Evolutionary conservation across 2,113 vertebrate genomes (phyloP), one percentile per base, ranked within the genome.

Genomic region (Atrichornis clamosus): DNA sequence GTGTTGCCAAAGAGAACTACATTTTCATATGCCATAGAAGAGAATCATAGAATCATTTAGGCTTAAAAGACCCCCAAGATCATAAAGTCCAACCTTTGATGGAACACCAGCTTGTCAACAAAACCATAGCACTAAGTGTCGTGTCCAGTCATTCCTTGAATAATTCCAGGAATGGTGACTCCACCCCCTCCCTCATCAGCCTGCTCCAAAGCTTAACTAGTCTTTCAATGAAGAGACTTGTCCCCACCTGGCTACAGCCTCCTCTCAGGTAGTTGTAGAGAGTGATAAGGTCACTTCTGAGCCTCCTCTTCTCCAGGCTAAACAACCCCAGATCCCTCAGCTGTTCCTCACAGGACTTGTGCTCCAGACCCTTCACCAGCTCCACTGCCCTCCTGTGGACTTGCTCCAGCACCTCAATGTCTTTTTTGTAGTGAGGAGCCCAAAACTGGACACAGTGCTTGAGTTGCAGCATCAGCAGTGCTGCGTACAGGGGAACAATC

Each of bases 291-390:
- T 42, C 26, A 72, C 4, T 17, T 6, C 26, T 0, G 0, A 49
- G 21, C 14, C 42, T 49, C 32, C 27, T 62, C 49, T 72, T 42
- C 42, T 64, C 42, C 58, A 58, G 32, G 35, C 32, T 42, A 42
- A 49, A 14, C 11, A 49, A 27, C 18, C 8, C 56, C 56, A 70
- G 24, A 33, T 55, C 28, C 28, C 4, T 64, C 44, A 64, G 26
- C 30, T 21, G 10, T 14, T 32, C 7, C n/a, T 72, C 35, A 27
- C 0, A 27, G 27, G 32, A 37, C 18, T 64, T 2, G 0, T 32
- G 37, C 32, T 73, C 50, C 37, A 56, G 50, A 32, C 9, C 8
- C 26, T 50, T 50, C 35, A 27, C 32, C 35, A 42, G 14, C 21
- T 64, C 26, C 14, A 2, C 27, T 30, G 7, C 13, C 26, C 35